Conservation (phyloP, 2,113 vertebrate species). For the Heliornis fulica region DNA sequence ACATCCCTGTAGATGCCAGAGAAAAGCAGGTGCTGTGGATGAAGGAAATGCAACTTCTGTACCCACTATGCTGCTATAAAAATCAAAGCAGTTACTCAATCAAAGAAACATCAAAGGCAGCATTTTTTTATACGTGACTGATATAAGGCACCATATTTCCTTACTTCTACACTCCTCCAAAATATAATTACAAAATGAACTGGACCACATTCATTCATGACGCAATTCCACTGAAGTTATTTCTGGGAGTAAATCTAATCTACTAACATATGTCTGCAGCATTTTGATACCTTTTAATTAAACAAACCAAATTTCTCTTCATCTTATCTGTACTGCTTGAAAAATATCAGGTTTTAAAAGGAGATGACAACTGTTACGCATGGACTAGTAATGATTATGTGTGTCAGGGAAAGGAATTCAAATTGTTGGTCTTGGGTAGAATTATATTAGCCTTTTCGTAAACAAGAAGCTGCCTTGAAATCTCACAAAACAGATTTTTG, state of each 20-base stretch:
- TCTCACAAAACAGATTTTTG: neutral
- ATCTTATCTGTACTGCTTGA: neutral
- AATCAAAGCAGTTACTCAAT: neutral
- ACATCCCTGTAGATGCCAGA: neutral
- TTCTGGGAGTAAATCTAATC: constrained; percentile 29
- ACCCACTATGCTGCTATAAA: neutral
- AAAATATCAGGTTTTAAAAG: neutral
- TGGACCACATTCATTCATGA: neutral
- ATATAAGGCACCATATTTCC: neutral
- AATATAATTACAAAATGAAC: neutral
- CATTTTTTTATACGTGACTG: neutral
- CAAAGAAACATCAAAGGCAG: neutral
- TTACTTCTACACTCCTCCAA: neutral
- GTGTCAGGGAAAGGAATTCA: neutral
- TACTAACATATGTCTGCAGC: neutral
- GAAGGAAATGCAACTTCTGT: neutral
- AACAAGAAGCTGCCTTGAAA: neutral
- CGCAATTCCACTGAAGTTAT: neutral
- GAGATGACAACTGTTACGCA: neutral
- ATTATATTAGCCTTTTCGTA: neutral
- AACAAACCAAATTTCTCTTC: neutral
- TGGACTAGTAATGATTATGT: neutral
- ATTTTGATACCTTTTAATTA: constrained; percentile 4
- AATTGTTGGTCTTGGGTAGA: neutral
- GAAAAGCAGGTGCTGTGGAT: neutral